Conservation (phyloP, 2,113 vertebrate species). For the Phasianus colchicus region DNA sequence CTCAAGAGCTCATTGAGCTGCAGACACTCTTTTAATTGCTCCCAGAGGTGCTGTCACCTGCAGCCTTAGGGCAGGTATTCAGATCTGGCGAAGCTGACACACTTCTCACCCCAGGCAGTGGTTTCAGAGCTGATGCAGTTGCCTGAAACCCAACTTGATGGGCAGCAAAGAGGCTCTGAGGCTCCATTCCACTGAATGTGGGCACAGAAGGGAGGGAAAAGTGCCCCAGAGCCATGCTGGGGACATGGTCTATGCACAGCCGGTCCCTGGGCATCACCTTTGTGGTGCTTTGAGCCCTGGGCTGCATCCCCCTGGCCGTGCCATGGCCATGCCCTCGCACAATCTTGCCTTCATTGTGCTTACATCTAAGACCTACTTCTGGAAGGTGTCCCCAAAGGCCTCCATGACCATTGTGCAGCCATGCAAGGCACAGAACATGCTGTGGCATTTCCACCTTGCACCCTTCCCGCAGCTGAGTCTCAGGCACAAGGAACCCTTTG, state of each 20-base stretch:
- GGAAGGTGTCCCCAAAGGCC: background rate
- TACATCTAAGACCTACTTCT: background rate
- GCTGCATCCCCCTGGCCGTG: background rate
- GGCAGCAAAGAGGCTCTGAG: background rate
- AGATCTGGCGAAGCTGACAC: background rate
- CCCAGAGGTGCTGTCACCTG: background rate
- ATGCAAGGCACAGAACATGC: no score
- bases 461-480: background rate
- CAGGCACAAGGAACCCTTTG: background rate
- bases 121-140: background rate
- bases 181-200: rapidly evolving
- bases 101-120: background rate
- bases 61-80: background rate
- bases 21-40: background rate
- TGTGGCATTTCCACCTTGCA: background rate
- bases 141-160: background rate
- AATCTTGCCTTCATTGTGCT: no score
- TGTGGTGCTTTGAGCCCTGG: background rate
- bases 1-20: background rate
- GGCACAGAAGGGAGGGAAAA: background rate
- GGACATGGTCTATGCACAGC: no score
- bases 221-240: rapidly evolving
- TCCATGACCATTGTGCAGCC: background rate
- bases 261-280: background rate
- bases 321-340: background rate